Conservation (phyloP, 2,113 vertebrate species). For the Collichthys lucidus region DNA sequence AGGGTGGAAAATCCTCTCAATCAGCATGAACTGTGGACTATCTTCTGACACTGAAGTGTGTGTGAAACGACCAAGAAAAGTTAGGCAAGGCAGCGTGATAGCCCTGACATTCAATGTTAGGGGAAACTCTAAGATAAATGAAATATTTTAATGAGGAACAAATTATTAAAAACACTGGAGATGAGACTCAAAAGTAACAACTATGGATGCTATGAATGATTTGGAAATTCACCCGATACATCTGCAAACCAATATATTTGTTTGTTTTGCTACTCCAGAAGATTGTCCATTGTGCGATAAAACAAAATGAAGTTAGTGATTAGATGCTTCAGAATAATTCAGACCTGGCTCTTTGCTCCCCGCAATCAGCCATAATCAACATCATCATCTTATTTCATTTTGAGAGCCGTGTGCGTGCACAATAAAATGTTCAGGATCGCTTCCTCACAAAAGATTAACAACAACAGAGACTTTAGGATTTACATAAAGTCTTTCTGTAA, state of each 20-base stretch:
- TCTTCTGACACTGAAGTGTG: constrained; percentile 5
- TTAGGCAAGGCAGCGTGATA: background rate
- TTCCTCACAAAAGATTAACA: constrained; percentile 66
- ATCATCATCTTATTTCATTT: constrained; percentile 68
- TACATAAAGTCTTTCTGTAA: constrained; percentile 66
- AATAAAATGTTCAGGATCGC: constrained; percentile 57
- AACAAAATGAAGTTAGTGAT: constrained; percentile 63
- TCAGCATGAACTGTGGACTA: constrained; percentile 29
- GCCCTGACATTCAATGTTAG: background rate
- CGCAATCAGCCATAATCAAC: constrained; percentile 65
- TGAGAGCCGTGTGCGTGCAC: constrained; percentile 53
- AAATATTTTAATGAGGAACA: background rate
- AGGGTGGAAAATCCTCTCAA: constrained; percentile 59
- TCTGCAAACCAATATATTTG: constrained; percentile 32
- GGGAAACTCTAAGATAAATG: background rate
- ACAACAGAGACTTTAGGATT: constrained; percentile 71
- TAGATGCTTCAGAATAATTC: constrained; percentile 59
- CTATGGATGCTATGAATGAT: background rate
- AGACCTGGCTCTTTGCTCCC: constrained; percentile 54
- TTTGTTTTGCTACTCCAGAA: constrained; percentile 42
- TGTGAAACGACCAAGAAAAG: too few species aligned
- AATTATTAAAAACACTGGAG: background rate
- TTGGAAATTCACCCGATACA: constrained; percentile 6
- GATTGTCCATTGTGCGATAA: constrained; percentile 31
- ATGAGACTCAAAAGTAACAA: background rate